Evolutionary conservation across 2,888 invertebrate species (phyloP).

Genomic region (Saturnia pavonia): DNA sequence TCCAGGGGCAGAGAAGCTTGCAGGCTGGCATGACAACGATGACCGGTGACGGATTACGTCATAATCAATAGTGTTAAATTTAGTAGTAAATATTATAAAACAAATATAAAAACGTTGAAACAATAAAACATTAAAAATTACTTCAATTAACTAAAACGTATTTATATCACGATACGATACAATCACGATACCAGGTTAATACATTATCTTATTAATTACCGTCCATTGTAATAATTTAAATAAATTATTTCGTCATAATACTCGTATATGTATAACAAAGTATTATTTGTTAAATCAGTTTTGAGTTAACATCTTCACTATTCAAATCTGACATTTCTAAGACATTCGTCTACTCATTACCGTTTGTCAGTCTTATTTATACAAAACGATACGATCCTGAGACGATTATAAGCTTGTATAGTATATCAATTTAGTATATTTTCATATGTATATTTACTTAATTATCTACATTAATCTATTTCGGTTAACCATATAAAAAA

Average conservation of each 20-base stretch:
- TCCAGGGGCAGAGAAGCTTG: too few relatives aligned
- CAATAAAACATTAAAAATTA: not conserved
- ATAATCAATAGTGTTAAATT: too few relatives aligned
- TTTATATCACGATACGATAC: not conserved
- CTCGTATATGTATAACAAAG: not conserved
- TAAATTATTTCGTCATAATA: constrained; percentile 9
- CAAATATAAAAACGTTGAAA: not conserved
- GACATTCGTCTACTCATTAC: constrained; percentile 23
- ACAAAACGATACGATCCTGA: constrained; percentile 15
- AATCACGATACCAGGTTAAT: not conserved
- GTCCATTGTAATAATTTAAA: too few relatives aligned
- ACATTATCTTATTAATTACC: not conserved
- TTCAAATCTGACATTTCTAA: constrained; percentile 33
- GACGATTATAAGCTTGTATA: too few relatives aligned
- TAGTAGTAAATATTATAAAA: not conserved
- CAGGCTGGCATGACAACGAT: too few relatives aligned
- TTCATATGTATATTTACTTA: too few relatives aligned
- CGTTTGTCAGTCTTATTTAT: constrained; percentile 17
- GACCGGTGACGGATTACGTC: too few relatives aligned
- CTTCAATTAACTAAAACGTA: not conserved
- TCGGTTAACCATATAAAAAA: too few relatives aligned
- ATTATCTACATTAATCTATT: too few relatives aligned
- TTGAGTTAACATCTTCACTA: not conserved
- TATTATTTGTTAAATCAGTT: not conserved
- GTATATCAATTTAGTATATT: too few relatives aligned